Evolutionary conservation across 1,140 invertebrate genomes (phyloP).

Genomic region (Zaprionus ghesquierei): DNA sequence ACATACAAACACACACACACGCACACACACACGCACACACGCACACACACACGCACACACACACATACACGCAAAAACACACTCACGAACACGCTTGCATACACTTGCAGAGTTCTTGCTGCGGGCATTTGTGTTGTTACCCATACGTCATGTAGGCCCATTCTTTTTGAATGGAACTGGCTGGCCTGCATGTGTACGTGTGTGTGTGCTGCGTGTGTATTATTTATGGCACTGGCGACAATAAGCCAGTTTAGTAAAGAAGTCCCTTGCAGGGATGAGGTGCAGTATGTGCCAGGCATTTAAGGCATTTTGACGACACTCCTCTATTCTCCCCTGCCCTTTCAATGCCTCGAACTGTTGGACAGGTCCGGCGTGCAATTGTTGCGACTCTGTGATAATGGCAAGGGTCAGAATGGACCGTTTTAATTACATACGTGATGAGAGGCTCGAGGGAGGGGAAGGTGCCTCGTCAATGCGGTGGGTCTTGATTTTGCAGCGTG

Average conservation of each 20-base stretch:
- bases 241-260: background rate
- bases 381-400: background rate
- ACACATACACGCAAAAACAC: too few relatives aligned
- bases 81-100: too few relatives aligned
- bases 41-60: too few relatives aligned
- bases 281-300: constrained; percentile 42
- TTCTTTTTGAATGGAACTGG: background rate
- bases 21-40: too few relatives aligned
- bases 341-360: constrained; percentile 9
- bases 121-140: constrained; percentile 16
- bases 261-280: background rate
- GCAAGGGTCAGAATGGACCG: background rate
- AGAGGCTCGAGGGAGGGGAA: background rate
- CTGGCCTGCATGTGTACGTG: background rate
- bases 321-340: constrained; percentile 10
- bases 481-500: constrained; percentile 8
- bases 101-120: background rate
- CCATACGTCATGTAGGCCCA: constrained; percentile 29
- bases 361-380: constrained; percentile 12
- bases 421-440: constrained; percentile 51
- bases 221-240: constrained; percentile 54
- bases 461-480: background rate
- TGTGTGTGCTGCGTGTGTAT: constrained; percentile 44
- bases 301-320: constrained; percentile 30
- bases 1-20: too few relatives aligned